Percentiles rank a stretch among this genome's conserved stretches.
Conservation (phyloP, 2,113 vertebrate genomes). For the Podiceps cristatus region DNA sequence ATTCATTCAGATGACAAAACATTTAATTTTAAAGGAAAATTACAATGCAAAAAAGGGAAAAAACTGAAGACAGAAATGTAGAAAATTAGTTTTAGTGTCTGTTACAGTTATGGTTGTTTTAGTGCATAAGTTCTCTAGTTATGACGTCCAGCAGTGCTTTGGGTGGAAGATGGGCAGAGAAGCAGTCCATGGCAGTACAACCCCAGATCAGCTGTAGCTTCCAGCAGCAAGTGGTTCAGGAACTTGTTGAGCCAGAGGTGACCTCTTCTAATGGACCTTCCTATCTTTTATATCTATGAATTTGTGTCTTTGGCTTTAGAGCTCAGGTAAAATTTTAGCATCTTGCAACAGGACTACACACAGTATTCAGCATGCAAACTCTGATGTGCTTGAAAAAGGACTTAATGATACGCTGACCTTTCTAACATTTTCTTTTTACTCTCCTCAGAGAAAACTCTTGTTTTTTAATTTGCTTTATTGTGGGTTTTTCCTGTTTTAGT, state of each 20-base stretch:
- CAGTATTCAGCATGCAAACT: not conserved
- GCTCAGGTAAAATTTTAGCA: not conserved
- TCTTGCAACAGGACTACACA: not conserved
- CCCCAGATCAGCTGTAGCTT: not conserved
- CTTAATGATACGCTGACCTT: not conserved
- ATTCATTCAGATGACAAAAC: not conserved
- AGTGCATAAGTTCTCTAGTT: not conserved
- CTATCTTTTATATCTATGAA: rapidly evolving
- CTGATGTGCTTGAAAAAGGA: not conserved
- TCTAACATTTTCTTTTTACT: not conserved
- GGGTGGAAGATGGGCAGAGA: too few species aligned
- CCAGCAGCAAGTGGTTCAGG: not conserved
- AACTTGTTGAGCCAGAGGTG: not conserved
- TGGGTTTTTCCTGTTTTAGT: not conserved
- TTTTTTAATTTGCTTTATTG: not conserved
- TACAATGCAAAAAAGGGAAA: not conserved
- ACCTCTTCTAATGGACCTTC: not conserved
- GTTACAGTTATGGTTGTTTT: not conserved
- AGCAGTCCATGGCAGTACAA: not conserved
- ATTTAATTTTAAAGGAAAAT: not conserved
- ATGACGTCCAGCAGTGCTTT: not conserved
- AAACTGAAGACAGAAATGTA: not conserved
- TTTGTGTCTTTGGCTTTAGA: not conserved
- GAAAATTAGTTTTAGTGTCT: not conserved
- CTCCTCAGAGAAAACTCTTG: not conserved